These are phyloP conservation scores for Asobara japonica DNA, from an alignment of 1,140 invertebrate genomes.

Conservation along the genomic window DNA sequence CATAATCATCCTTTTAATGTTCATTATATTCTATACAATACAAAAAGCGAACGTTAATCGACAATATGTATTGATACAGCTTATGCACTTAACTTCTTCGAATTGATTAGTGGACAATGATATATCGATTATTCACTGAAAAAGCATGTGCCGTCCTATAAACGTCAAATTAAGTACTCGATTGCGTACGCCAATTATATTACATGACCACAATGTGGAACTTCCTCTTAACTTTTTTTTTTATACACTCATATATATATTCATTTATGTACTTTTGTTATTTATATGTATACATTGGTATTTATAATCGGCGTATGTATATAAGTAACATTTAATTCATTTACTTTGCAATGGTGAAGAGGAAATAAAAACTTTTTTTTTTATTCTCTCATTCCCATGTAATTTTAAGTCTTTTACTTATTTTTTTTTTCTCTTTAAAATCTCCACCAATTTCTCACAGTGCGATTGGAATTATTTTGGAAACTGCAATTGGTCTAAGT, in stretches of 20 bases:
- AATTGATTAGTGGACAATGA: slow-evolving; percentile 17
- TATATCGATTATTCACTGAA: slow-evolving; percentile 34
- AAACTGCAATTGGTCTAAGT: not conserved
- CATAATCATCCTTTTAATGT: not conserved
- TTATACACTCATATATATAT: slow-evolving; percentile 24
- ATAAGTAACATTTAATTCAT: slow-evolving; percentile 26
- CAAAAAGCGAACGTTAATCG: slow-evolving; percentile 30
- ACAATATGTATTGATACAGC: slow-evolving; percentile 13
- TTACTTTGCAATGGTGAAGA: slow-evolving; percentile 37
- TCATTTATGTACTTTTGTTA: slow-evolving; percentile 10
- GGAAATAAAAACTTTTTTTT: slow-evolving; percentile 25
- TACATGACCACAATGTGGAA: slow-evolving; percentile 1
- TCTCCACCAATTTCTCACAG: not conserved
- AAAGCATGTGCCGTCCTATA: slow-evolving; percentile 38
- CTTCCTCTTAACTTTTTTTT: not conserved
- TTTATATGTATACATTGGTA: slow-evolving; percentile 16
- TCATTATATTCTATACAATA: slow-evolving; percentile 26
- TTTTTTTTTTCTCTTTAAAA: slow-evolving; percentile 17
- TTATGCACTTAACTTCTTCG: not conserved
- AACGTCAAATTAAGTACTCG: slow-evolving; percentile 19
- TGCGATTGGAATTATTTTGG: not conserved
- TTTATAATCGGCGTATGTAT: slow-evolving; percentile 19
- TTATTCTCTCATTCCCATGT: not conserved
- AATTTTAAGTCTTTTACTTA: slow-evolving; percentile 30
- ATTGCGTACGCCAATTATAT: slow-evolving; percentile 35